Percentiles rank a stretch among this genome's conserved stretches.
These are phyloP conservation scores for Melanotaenia boesemani DNA, from an alignment of 2,797 vertebrate species.

Conservation along the genomic window DNA sequence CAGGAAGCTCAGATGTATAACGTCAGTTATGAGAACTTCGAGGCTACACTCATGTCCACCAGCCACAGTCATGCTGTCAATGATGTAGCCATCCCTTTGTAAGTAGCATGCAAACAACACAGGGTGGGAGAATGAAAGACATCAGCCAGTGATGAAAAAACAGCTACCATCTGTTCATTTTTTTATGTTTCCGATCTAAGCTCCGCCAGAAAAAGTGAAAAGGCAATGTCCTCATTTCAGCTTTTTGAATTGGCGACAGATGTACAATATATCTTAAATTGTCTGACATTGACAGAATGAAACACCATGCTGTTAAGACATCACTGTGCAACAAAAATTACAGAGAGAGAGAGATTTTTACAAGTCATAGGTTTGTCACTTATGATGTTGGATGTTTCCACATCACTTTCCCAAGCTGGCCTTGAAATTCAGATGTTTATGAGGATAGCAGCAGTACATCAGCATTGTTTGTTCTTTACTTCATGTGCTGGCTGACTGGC, in stretches of 20 bases:
- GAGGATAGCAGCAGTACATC: background rate
- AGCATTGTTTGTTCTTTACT: background rate
- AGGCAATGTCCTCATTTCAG: background rate
- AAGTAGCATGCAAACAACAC: slow-evolving; percentile 70
- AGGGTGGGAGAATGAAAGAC: background rate
- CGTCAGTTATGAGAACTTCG: slow-evolving; percentile 83
- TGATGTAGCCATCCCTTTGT: slow-evolving; percentile 87
- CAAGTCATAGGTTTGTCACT: background rate
- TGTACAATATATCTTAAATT: background rate
- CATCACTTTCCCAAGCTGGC: background rate
- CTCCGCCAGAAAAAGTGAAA: background rate
- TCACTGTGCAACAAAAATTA: background rate
- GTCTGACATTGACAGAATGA: background rate
- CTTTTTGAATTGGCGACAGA: background rate
- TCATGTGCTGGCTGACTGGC: background rate
- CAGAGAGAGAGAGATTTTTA: background rate
- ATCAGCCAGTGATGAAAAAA: background rate
- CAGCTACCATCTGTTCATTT: background rate
- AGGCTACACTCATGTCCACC: slow-evolving; percentile 85
- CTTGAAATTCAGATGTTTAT: background rate
- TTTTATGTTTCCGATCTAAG: background rate
- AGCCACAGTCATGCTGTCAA: slow-evolving; percentile 86
- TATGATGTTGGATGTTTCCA: background rate
- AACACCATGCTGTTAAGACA: background rate
- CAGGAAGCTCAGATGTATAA: slow-evolving; percentile 86